Evolutionary conservation across 2,888 invertebrate species (phyloP).

Genomic region (Subacronicta megacephala): DNA sequence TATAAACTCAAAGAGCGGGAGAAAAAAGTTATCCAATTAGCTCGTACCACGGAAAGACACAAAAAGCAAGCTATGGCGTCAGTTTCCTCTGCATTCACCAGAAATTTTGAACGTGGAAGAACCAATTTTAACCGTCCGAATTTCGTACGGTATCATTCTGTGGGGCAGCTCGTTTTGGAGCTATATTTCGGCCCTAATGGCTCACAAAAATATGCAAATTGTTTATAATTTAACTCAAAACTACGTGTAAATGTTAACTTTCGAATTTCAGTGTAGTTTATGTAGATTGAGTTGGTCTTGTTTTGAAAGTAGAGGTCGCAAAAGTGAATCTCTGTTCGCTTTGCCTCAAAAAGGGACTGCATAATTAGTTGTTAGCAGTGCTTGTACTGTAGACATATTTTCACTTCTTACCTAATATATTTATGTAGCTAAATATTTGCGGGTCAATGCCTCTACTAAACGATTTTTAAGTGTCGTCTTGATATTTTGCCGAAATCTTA

Average conservation of each 20-base stretch:
- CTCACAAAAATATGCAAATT: slow-evolving; percentile 18
- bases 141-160: neutral
- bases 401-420: neutral
- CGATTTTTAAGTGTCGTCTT: neutral
- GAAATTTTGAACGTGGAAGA: neutral
- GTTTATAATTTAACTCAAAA: slow-evolving; percentile 9
- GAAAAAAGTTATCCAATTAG: slow-evolving; percentile 66
- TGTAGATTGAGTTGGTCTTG: slow-evolving; percentile 6
- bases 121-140: neutral
- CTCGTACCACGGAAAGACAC: slow-evolving; percentile 50
- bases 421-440: neutral
- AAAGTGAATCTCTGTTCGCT: neutral
- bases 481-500: slow-evolving; percentile 1
- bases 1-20: slow-evolving; percentile 35
- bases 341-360: neutral
- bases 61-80: slow-evolving; percentile 45
- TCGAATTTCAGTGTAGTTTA: slow-evolving; percentile 5
- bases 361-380: neutral
- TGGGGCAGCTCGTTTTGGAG: slow-evolving; percentile 3
- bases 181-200: slow-evolving; percentile 13
- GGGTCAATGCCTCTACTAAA: neutral
- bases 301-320: neutral
- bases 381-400: neutral
- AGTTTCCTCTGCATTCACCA: slow-evolving; percentile 11
- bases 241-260: slow-evolving; percentile 18